Evolutionary conservation across 2,888 invertebrate genomes (phyloP).

Genomic region (Agapostemon virescens): DNA sequence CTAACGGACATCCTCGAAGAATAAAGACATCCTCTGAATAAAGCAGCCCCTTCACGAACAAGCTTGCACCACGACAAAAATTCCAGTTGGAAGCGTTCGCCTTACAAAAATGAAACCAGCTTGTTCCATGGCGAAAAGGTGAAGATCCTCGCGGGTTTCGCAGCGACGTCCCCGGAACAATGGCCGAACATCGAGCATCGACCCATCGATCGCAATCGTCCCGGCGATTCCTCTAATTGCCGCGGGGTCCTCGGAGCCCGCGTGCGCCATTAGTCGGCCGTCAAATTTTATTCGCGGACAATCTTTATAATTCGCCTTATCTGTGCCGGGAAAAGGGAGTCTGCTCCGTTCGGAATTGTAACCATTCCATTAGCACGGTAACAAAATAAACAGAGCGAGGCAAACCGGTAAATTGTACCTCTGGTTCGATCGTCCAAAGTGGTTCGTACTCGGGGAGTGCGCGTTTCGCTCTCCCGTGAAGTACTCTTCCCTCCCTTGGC

Average conservation of each 20-base stretch:
- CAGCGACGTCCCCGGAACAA: too few relatives aligned
- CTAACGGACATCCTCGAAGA: too few relatives aligned
- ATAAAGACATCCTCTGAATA: too few relatives aligned
- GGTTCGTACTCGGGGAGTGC: conserved; percentile 50
- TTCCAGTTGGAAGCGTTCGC: too few relatives aligned
- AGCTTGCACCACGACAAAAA: too few relatives aligned
- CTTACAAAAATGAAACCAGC: too few relatives aligned
- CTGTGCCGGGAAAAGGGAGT: conserved; percentile 37
- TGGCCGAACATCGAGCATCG: neutral
- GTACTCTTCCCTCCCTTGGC: conserved; percentile 29
- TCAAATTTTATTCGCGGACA: conserved; percentile 44
- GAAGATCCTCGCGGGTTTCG: too few relatives aligned
- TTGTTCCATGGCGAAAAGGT: too few relatives aligned
- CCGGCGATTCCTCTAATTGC: conserved; percentile 20
- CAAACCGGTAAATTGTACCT: conserved; percentile 61
- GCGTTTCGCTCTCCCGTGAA: conserved; percentile 56
- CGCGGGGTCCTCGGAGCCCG: conserved; percentile 19
- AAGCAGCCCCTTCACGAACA: too few relatives aligned
- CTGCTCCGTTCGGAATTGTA: conserved; percentile 52
- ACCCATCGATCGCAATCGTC: neutral
- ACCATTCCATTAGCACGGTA: conserved; percentile 60
- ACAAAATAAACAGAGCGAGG: conserved; percentile 61
- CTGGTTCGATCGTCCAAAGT: conserved; percentile 59
- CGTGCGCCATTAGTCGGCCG: conserved; percentile 43
- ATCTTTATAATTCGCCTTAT: conserved; percentile 58